Base-by-base conservation (phyloP, 2,113 vertebrate species). In the Phainopepla nitens region DNA sequence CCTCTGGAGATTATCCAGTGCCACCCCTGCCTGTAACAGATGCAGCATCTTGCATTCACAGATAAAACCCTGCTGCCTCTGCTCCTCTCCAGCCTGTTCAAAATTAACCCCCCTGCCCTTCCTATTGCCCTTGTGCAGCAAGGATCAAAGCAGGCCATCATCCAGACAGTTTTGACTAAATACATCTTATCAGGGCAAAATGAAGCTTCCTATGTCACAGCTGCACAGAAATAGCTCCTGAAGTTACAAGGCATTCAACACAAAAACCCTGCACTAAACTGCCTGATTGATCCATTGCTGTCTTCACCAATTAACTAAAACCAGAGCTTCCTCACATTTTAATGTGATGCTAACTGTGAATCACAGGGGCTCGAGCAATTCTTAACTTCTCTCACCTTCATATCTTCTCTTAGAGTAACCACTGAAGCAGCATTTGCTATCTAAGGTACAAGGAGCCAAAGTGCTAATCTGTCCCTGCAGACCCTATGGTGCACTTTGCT, bases 381-480 rank as follows among this genome's bases (percentile, higher is more conserved):
- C 95, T 70, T 64, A 95, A 75, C 88, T 94, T 78, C 90, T 95
- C 87, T 91, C 94, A 96, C 95, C 95, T 97, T 96, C 86, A 66
- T 56, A 81, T 95, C 76, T 93, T 72, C 27, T 29, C 84, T 89
- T 17, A 68, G 53, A 79, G 77, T 76, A 97, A 95, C 80, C 82
- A 97, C 93, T 96, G 94, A 96, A 97, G 97, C 83, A 42, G 93
- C 89, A 93, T 89, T 95, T 88, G 66, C 94, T 65, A 73, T 62
- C 72, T 24, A 92, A 95, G 94, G 94, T 92, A 97, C 62, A 72
- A 41, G 57, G 29, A 96, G 80, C 78, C 93, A 84, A 49, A 76
- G 90, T 58, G 71, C 91, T 97, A 92, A 97, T 97, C 83, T 9
- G 90, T 97, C 96, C 94, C 97, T 57, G 61, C 81, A 97, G 97